Evolutionary conservation across 2,113 vertebrate species (phyloP).

Genomic region (Myotis yumanensis): DNA sequence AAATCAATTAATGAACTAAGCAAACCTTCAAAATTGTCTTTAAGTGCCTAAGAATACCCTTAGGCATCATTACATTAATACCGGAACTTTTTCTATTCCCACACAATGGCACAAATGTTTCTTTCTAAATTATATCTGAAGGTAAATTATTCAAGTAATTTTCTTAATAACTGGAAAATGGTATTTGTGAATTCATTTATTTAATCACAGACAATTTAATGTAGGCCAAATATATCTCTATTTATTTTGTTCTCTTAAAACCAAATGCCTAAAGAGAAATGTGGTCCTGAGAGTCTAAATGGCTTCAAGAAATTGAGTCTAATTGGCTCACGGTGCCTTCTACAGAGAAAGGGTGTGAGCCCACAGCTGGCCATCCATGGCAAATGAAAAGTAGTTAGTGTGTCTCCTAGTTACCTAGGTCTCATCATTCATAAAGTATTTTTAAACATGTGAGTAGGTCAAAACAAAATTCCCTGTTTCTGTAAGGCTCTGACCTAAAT

Average conservation of each 20-base stretch:
- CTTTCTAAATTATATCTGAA: constrained; percentile 50
- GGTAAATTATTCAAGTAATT: constrained; percentile 59
- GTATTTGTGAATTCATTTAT: constrained; percentile 60
- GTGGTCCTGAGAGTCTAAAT: not conserved
- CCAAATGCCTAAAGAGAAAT: not conserved
- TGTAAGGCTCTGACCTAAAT: not conserved
- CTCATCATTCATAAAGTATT: not conserved
- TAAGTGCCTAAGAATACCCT: not conserved
- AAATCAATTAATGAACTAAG: constrained; percentile 45
- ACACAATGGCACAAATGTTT: constrained; percentile 28
- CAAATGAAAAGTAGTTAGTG: not conserved
- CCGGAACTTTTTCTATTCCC: constrained; percentile 35
- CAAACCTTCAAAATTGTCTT: constrained; percentile 49
- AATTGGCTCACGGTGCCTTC: constrained; percentile 60
- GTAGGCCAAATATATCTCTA: not conserved
- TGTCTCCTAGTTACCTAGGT: not conserved
- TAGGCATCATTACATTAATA: constrained; percentile 37
- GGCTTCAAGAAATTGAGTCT: not conserved
- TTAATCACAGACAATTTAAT: constrained; percentile 60
- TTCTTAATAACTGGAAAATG: constrained; percentile 64
- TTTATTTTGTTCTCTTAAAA: constrained; percentile 56
- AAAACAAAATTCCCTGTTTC: not conserved
- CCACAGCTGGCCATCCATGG: not conserved
- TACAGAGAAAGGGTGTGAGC: constrained; percentile 2
- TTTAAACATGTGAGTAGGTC: not conserved